Conservation (phyloP, 2,888 invertebrate genomes). For the Drosophila trichaetosa region DNA sequence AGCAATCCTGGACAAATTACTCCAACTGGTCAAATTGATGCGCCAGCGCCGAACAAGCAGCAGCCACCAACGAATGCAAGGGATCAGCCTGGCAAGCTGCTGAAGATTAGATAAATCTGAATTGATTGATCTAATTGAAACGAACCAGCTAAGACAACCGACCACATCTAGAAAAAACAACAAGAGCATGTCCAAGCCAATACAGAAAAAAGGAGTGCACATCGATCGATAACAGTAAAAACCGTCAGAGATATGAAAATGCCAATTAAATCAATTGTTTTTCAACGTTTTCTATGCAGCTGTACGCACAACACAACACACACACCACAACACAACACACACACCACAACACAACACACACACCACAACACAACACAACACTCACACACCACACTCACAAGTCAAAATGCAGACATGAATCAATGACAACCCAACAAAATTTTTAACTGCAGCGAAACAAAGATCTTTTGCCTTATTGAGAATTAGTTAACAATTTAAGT, state of each 20-base stretch:
- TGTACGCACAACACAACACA: slow-evolving; percentile 22
- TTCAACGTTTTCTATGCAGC: slow-evolving; percentile 49
- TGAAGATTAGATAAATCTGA: slow-evolving; percentile 7
- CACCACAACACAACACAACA: not conserved
- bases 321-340: not conserved
- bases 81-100: slow-evolving; percentile 24
- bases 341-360: slow-evolving; percentile 14
- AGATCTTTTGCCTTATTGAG: slow-evolving; percentile 43
- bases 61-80: slow-evolving; percentile 23
- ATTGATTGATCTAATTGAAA: not conserved
- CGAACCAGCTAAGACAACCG: slow-evolving; percentile 16
- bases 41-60: slow-evolving; percentile 31
- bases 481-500: slow-evolving; percentile 38
- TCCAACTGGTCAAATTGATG: slow-evolving; percentile 83
- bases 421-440: slow-evolving; percentile 10
- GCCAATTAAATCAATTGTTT: slow-evolving; percentile 46
- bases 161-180: not conserved
- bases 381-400: slow-evolving; percentile 5
- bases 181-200: slow-evolving; percentile 30
- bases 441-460: slow-evolving; percentile 10
- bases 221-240: slow-evolving; percentile 25
- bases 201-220: slow-evolving; percentile 27
- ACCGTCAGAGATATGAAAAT: slow-evolving; percentile 33
- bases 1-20: slow-evolving; percentile 83
- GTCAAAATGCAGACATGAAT: slow-evolving; percentile 6